phyloP scores from a whole-genome alignment of 2,797 vertebrate genomes.

The Lindbergichthys nudifrons region DNA sequence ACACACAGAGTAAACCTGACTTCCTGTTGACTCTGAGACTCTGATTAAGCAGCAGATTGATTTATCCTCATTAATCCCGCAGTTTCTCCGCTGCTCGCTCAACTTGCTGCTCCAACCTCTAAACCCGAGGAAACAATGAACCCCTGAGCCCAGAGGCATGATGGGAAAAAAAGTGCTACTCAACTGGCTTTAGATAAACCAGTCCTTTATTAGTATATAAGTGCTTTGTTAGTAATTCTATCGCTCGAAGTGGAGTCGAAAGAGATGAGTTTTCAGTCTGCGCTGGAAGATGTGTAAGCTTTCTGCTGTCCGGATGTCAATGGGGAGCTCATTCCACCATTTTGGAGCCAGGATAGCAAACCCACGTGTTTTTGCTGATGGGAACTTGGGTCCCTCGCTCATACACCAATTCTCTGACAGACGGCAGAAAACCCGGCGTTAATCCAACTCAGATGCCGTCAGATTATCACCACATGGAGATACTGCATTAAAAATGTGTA shows the following conservation, averaged over 20 bases:
- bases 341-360: no score
- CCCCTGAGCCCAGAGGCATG: background rate
- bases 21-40: background rate
- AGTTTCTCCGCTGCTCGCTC: background rate
- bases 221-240: no score
- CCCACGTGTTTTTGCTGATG: no score
- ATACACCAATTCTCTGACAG: background rate
- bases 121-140: slow-evolving; percentile 17
- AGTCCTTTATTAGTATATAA: no score
- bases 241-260: no score
- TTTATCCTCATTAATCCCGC: slow-evolving; percentile 20
- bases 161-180: background rate
- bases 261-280: no score
- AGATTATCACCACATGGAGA: slow-evolving; percentile 38
- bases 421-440: no score
- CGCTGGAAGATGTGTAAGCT: no score
- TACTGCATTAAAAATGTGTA: no score
- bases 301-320: no score
- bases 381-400: background rate
- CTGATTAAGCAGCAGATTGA: slow-evolving; percentile 2
- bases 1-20: background rate
- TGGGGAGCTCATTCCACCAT: no score
- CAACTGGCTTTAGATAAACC: no score
- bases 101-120: slow-evolving; percentile 9
- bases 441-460: background rate